phyloP scores from a whole-genome alignment of 2,888 invertebrate species.

The Penaeus monodon region DNA sequence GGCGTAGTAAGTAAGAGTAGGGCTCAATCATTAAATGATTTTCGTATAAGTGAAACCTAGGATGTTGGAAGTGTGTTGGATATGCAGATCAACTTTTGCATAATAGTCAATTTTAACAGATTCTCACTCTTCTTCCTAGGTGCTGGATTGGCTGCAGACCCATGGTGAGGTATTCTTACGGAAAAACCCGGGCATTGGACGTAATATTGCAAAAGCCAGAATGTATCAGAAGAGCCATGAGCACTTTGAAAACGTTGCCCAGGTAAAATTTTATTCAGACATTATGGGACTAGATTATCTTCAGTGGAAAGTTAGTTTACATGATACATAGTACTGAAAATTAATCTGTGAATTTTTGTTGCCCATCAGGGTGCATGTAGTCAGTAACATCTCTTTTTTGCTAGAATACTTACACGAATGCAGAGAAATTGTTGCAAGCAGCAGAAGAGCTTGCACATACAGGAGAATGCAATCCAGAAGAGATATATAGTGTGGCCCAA shows the following conservation, averaged over 20 bases:
- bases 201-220: conserved; percentile 93
- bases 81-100: not conserved
- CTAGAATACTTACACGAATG: conserved; percentile 97
- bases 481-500: conserved; percentile 93
- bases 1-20: too few relatives aligned
- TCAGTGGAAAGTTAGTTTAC: not conserved
- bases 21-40: too few relatives aligned
- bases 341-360: too few relatives aligned
- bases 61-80: too few relatives aligned
- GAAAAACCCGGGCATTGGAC: conserved; percentile 96
- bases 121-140: conserved; percentile 70
- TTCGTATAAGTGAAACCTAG: too few relatives aligned
- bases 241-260: conserved; percentile 98
- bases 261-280: conserved; percentile 75
- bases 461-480: conserved; percentile 96
- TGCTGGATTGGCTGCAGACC: conserved; percentile 95
- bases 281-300: not conserved
- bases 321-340: too few relatives aligned
- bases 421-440: conserved; percentile 93
- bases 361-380: too few relatives aligned
- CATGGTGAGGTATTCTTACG: conserved; percentile 97
- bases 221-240: conserved; percentile 98
- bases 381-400: conserved; percentile 67
- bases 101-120: not conserved
- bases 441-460: conserved; percentile 96